A percentile compares a stretch with the other conserved stretches of the same genome.
Conservation (phyloP, 2,113 vertebrate genomes). For the Hemichromis elongatus region DNA sequence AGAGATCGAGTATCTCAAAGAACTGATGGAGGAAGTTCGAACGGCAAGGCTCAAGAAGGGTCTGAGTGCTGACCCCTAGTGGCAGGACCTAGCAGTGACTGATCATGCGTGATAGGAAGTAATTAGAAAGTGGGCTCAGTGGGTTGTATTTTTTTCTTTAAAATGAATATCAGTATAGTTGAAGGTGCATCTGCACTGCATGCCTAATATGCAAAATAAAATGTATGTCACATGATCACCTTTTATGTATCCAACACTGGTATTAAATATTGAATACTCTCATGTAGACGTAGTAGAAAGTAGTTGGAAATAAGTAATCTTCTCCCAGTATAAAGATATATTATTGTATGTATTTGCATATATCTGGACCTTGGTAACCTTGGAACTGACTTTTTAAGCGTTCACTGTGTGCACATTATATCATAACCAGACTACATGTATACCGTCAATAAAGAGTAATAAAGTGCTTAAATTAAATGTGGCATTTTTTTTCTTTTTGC, state of each 20-base stretch:
- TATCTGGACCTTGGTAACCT: background rate
- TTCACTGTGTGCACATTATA: background rate
- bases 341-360: background rate
- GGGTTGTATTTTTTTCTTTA: background rate
- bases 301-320: conserved; percentile 25
- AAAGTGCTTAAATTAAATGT: conserved; percentile 16
- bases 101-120: background rate
- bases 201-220: background rate
- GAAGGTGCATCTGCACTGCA: background rate
- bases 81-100: background rate
- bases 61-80: conserved; percentile 33
- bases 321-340: background rate
- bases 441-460: conserved; percentile 62
- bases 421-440: background rate
- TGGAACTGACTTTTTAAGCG: background rate
- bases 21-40: conserved; percentile 88
- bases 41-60: conserved; percentile 73
- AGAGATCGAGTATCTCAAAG: conserved; percentile 92
- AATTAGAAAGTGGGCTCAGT: background rate
- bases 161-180: background rate
- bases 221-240: background rate
- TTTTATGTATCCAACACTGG: background rate
- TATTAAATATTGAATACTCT: conserved; percentile 13
- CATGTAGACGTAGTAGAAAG: background rate
- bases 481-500: background rate